These are phyloP conservation scores for Aptenodytes patagonicus DNA, from an alignment of 2,113 vertebrate genomes.

Conservation along the genomic window DNA sequence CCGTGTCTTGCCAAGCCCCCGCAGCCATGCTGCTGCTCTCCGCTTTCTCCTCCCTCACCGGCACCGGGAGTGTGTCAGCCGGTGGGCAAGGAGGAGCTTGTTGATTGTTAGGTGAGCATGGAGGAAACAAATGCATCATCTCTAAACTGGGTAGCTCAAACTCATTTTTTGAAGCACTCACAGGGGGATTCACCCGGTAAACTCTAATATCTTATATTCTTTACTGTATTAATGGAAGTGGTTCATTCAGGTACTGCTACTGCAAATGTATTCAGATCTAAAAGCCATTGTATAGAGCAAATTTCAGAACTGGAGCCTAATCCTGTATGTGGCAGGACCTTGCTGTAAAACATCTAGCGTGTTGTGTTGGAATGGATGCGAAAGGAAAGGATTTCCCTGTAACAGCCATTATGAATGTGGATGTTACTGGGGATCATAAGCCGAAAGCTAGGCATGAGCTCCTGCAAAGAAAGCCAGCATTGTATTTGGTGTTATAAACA, in stretches of 20 bases:
- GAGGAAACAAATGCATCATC: background rate
- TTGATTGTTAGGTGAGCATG: background rate
- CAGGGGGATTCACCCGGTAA: background rate
- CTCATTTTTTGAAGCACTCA: background rate
- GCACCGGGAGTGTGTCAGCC: background rate
- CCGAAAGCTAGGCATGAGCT: background rate
- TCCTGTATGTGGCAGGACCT: background rate
- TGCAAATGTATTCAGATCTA: background rate
- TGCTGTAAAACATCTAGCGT: background rate
- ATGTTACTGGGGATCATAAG: background rate
- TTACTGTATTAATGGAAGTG: background rate
- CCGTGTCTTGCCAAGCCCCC: fast-evolving
- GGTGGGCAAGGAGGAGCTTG: background rate
- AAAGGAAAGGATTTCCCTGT: background rate
- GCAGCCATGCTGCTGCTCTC: background rate
- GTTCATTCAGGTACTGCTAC: background rate
- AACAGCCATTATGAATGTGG: fast-evolving
- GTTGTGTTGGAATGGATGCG: fast-evolving
- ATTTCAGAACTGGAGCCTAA: background rate
- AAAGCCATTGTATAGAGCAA: background rate
- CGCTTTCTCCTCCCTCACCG: background rate
- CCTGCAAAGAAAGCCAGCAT: background rate
- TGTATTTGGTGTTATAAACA: background rate
- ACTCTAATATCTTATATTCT: background rate
- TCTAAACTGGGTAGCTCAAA: background rate